Base-by-base conservation (phyloP, 2,888 invertebrate species). In the Tetrapedia diversipes region DNA sequence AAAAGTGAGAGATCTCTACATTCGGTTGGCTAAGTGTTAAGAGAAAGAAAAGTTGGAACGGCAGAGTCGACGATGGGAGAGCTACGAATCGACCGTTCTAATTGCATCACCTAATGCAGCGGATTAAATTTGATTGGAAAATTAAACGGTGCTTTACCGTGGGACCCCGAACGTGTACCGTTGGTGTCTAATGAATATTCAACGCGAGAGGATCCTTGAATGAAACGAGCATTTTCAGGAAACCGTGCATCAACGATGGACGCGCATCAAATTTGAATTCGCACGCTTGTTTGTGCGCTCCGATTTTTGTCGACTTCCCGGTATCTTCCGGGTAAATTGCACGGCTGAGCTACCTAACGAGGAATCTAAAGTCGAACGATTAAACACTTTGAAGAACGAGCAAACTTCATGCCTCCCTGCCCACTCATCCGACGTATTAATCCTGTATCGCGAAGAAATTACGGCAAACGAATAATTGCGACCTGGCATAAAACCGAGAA, bases 151-250 rank as follows among this genome's bases (percentile, higher is more conserved):
- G 8, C 22, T 34, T 32, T 6, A 34, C 24, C 8, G 22, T 45
- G 53, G 24, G 57, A 24, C 11, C 22, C 24, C 51, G 65, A 43
- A 73, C 27, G 34, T 24, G 56, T 51, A 32, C 24, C 37, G 37
- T 14, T 41, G 51, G 49, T 29, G 34, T 61, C 67, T 49, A 10
- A 80, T 79, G 76, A 81, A 81, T 81, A 79, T 80, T 75, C 73
- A 79, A 32, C 49, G 24, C n/a, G 4, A 7, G 43, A 27, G 49
- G 43, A 51, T 63, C n/a, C 56, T 59, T 32, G 47, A 65, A 27
- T 8, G 53, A 53, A 56, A 22, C 39, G n/a, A 29, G 51, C 45
- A 45, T 37, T 39, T 47, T 63, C 56, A 16, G 32, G 29, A 69
- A 10, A 29, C 27, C 34, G 24, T 22, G 34, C 45, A 45, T 56